Percentiles rank a stretch among this genome's conserved stretches.
These are phyloP conservation scores for Manis pentadactyla DNA, from an alignment of 2,797 vertebrate species.

Conservation along the genomic window DNA sequence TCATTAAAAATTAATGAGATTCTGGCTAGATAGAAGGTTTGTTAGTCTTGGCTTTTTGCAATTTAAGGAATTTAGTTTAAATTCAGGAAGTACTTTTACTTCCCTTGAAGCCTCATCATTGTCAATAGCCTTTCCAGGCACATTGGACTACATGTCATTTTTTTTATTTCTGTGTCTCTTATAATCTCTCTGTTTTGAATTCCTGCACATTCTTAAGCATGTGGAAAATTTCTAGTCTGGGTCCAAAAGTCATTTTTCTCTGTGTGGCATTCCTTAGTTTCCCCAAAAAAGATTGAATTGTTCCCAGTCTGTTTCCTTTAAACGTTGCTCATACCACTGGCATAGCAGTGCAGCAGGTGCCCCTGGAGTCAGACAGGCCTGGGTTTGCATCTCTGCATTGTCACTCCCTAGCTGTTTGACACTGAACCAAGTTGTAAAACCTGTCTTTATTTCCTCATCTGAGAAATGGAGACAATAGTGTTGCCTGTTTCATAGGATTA, in stretches of 20 bases:
- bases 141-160: not conserved
- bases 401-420: not conserved
- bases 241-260: not conserved
- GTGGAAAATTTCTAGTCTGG: not conserved
- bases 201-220: not conserved
- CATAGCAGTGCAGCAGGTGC: no score
- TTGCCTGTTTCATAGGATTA: not conserved
- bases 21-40: not conserved
- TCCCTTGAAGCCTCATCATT: constrained; percentile 22
- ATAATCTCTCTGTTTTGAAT: not conserved
- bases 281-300: not conserved
- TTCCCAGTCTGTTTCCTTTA: not conserved
- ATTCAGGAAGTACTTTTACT: constrained; percentile 47
- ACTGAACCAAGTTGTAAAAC: not conserved
- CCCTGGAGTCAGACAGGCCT: not conserved
- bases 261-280: not conserved
- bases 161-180: not conserved
- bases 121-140: not conserved
- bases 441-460: not conserved
- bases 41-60: constrained; percentile 56
- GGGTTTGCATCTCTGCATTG: not conserved
- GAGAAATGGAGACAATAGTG: not conserved
- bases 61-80: constrained; percentile 56
- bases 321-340: not conserved
- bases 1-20: constrained; percentile 61